Conservation (phyloP, 1,140 invertebrate genomes). For the Sminthurides bifidus region DNA sequence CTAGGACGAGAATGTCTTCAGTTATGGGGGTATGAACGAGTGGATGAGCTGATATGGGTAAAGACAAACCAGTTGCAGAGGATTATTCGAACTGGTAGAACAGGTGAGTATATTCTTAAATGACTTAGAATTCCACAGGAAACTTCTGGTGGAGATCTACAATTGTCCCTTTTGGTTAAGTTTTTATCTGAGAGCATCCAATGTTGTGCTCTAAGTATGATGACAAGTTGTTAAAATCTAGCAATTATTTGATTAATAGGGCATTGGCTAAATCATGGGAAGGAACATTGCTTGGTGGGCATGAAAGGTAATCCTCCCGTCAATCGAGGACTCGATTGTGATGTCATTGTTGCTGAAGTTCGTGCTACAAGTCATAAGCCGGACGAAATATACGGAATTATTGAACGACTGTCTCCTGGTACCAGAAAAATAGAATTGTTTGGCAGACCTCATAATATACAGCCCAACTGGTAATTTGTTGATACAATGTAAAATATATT, state of each 20-base stretch:
- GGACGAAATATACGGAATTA: constrained; percentile 93
- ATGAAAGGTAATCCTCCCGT: constrained; percentile 89
- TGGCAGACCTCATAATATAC: constrained; percentile 91
- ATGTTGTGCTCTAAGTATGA: too few relatives aligned
- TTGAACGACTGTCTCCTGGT: constrained; percentile 72
- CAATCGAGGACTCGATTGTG: constrained; percentile 89
- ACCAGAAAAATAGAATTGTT: constrained; percentile 97
- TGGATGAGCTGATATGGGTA: constrained; percentile 97
- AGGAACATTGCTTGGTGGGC: constrained; percentile 94
- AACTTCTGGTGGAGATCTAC: too few relatives aligned
- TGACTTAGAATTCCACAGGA: too few relatives aligned
- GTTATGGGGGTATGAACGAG: constrained; percentile 88
- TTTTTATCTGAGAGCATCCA: too few relatives aligned
- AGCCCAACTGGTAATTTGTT: constrained; percentile 93
- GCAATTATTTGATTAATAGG: too few relatives aligned
- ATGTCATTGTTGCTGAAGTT: constrained; percentile 96
- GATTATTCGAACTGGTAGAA: constrained; percentile 90
- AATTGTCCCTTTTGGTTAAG: too few relatives aligned
- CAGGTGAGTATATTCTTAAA: constrained; percentile 47
- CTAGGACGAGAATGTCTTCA: constrained; percentile 82
- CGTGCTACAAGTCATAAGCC: constrained; percentile 95
- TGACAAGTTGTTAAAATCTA: too few relatives aligned
- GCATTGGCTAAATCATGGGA: constrained; percentile 97
- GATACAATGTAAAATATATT: constrained; percentile 6
- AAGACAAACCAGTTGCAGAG: constrained; percentile 96